Evolutionary conservation across 2,888 invertebrate genomes (phyloP), one percentile per base, ranked within the genome.

Genomic region (Epirrhoe tristata): DNA sequence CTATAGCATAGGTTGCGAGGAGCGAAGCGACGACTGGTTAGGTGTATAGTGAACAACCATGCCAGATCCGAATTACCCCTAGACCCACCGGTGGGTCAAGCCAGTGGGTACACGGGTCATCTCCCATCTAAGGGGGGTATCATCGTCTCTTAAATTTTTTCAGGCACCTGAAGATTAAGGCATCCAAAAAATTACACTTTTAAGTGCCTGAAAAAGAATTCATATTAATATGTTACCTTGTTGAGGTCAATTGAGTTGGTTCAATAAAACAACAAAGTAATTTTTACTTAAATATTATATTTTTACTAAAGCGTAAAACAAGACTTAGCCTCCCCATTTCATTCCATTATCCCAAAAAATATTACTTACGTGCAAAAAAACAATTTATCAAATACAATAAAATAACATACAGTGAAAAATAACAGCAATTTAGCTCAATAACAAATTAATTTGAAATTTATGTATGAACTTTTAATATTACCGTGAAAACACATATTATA

Each of bases 251-350:
- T 8, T 43, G 1, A 1, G 43, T 43, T 12, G 48, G 6, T 56
- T 31, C 61, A 82, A 77, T 73, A 79, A 86, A 86, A 82, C 73
- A 68, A 75, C 66, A 14, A 57, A 59, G 63, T 77, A 16, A 79
- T 83, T 83, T 80, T 87, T 78, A 84, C 84, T 86, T 88, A 87
- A 81, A 81, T 88, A 85, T 90, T 32, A 34, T 34, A 89, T 87
- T 80, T 79, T 84, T 84, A 85, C 82, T 84, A 87, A 89, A 89
- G 89, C 89, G 87, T 90, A 87, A 87, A 86, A 81, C 87, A 82
- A 86, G 81, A 85, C 83, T 77, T 73, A 81, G 80, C 81, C 79
- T 81, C 81, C 79, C 76, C 79, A 70, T 76, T 78, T 80, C 83
- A 79, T 74, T 80, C 73, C 72, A 71, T 48, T 62, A 67, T 58